phyloP scores from a whole-genome alignment of 2,797 vertebrate genomes.

The Clamator glandarius region DNA sequence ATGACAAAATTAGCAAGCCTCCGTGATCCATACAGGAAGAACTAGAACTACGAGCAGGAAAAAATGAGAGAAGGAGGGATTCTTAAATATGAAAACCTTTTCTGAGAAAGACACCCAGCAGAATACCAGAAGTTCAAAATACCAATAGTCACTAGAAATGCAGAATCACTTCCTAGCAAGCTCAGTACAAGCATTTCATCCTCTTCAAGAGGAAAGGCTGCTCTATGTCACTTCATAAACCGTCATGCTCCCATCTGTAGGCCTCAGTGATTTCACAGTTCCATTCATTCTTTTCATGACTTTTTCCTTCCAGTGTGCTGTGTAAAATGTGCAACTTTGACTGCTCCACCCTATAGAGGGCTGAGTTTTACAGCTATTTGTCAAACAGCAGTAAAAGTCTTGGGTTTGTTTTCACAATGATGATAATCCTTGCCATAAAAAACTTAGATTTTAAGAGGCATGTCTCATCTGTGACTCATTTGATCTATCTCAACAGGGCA shows the following conservation, averaged over 20 bases:
- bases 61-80: neutral
- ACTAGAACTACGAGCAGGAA: neutral
- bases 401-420: neutral
- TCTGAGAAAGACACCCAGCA: neutral
- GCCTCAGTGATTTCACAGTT: neutral
- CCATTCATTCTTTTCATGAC: neutral
- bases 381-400: neutral
- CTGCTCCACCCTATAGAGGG: neutral
- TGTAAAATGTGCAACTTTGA: neutral
- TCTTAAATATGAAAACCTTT: neutral
- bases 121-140: neutral
- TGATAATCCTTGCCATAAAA: neutral
- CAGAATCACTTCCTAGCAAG: neutral
- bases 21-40: neutral
- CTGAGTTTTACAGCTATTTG: neutral
- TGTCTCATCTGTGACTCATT: conserved; percentile 7
- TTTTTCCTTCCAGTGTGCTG: neutral
- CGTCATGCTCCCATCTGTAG: neutral
- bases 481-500: neutral
- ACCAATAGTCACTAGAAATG: neutral
- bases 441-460: neutral
- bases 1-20: neutral
- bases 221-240: neutral
- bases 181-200: neutral
- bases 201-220: neutral